Evolutionary conservation across 2,797 vertebrate genomes (phyloP).

Genomic region (Myotis pilosus): DNA sequence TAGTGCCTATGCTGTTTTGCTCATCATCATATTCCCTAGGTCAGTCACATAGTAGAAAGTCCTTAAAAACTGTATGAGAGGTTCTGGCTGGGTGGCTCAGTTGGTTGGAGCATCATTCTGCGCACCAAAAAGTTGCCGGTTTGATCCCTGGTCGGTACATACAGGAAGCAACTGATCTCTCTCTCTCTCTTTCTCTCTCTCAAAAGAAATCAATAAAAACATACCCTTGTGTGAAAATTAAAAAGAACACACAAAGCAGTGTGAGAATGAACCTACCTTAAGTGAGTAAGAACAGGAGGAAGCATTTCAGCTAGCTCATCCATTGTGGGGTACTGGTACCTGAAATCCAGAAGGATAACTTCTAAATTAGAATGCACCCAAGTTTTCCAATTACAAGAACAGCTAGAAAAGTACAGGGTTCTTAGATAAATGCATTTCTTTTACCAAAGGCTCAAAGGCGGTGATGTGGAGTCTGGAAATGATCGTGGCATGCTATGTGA

Average conservation of each 20-base stretch:
- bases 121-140: background rate
- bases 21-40: background rate
- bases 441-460: background rate
- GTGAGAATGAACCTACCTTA: constrained; percentile 87
- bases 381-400: background rate
- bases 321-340: constrained; percentile 95
- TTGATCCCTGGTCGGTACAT: background rate
- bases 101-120: background rate
- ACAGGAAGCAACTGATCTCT: background rate
- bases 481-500: background rate
- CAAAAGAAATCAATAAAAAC: background rate
- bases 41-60: background rate
- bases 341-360: constrained; percentile 78
- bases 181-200: background rate
- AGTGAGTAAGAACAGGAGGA: constrained; percentile 90
- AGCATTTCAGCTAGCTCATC: constrained; percentile 96
- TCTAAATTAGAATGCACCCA: constrained; percentile 11
- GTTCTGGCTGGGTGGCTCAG: background rate
- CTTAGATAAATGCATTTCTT: constrained; percentile 15
- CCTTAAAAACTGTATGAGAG: background rate
- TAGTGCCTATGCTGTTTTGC: background rate
- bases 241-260: background rate
- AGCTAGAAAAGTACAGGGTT: background rate
- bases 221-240: background rate
- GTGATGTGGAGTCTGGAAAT: background rate